These are phyloP conservation scores for Acanthococcus lagerstroemiae DNA, from an alignment of 2,888 invertebrate genomes.

Conservation along the genomic window DNA sequence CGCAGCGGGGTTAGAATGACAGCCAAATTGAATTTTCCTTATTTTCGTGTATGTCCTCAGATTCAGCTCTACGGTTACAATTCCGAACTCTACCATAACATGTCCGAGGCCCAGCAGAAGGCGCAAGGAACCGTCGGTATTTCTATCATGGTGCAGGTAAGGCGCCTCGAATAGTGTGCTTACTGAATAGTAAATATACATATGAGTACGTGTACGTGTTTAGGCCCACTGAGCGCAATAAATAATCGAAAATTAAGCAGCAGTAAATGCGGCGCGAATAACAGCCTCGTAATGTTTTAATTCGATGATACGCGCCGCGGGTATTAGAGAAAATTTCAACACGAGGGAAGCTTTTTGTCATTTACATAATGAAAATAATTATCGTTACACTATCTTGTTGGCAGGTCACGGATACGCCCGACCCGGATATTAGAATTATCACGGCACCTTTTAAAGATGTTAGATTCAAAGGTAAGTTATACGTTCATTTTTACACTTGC, in stretches of 20 bases:
- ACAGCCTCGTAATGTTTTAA: constrained; percentile 22
- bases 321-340: constrained; percentile 13
- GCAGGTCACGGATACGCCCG: constrained; percentile 18
- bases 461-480: constrained; percentile 25
- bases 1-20: too few relatives aligned
- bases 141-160: constrained; percentile 88
- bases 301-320: not conserved
- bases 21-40: not conserved
- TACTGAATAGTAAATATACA: not conserved
- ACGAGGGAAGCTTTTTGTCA: constrained; percentile 7
- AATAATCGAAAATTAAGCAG: constrained; percentile 14
- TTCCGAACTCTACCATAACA: constrained; percentile 90
- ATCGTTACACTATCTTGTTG: constrained; percentile 17
- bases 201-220: not conserved
- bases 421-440: constrained; percentile 25
- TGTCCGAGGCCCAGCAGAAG: constrained; percentile 90
- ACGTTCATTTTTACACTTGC: not conserved
- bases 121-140: constrained; percentile 95
- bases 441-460: constrained; percentile 23
- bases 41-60: constrained; percentile 47
- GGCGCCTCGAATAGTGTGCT: constrained; percentile 35
- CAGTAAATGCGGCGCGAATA: not conserved
- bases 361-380: constrained; percentile 27
- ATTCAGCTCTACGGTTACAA: constrained; percentile 95
- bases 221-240: too few relatives aligned